These are phyloP conservation scores for Uria aalge DNA, from an alignment of 2,113 vertebrate genomes.

Conservation along the genomic window DNA sequence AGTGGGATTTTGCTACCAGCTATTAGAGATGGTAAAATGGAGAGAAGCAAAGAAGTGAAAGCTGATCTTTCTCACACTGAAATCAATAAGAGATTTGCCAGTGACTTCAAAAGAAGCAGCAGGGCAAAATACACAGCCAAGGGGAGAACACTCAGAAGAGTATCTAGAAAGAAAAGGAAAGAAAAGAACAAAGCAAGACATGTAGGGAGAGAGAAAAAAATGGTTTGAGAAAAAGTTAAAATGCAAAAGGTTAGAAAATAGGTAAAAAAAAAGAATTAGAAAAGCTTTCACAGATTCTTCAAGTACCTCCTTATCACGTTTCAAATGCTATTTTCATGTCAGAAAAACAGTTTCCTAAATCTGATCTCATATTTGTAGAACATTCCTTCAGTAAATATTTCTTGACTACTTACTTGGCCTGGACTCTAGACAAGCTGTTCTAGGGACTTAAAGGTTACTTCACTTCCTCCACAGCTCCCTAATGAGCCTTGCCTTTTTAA, in stretches of 20 bases:
- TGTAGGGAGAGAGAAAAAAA: neutral
- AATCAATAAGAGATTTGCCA: conserved; percentile 50
- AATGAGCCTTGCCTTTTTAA: neutral
- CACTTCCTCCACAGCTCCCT: neutral
- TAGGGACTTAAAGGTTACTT: neutral
- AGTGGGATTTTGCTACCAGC: conserved; percentile 50
- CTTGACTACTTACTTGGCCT: neutral
- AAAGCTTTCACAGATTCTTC: neutral
- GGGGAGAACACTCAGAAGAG: neutral
- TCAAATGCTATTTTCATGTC: neutral
- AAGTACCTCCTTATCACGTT: neutral
- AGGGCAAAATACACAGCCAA: neutral
- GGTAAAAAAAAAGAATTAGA: neutral
- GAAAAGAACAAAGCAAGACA: neutral
- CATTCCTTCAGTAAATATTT: neutral
- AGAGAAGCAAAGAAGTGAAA: conserved; percentile 3
- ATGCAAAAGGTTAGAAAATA: neutral
- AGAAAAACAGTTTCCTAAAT: neutral
- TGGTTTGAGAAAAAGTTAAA: neutral
- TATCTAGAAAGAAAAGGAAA: neutral
- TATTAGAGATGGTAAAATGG: conserved; percentile 39
- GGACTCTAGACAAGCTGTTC: neutral
- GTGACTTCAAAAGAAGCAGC: conserved; percentile 43
- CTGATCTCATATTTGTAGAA: neutral
- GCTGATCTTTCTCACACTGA: conserved; percentile 1